These are phyloP conservation scores for Hypomesus transpacificus DNA, from an alignment of 2,113 vertebrate species.

Conservation along the genomic window DNA sequence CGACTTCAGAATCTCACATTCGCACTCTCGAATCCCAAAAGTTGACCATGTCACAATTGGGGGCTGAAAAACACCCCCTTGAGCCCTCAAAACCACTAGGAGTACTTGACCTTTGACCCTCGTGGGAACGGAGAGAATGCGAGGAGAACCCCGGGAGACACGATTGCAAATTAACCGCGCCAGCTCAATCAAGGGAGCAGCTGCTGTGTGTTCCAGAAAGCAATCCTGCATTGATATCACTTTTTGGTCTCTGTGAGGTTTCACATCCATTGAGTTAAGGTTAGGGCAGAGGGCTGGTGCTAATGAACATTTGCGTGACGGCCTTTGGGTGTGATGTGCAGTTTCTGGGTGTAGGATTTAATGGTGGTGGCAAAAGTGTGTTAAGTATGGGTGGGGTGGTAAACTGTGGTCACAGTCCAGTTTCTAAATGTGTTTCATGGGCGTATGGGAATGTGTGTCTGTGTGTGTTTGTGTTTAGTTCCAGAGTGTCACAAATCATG, in stretches of 20 bases:
- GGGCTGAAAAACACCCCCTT: conserved; percentile 37
- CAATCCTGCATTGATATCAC: background rate
- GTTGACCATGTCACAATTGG: conserved; percentile 46
- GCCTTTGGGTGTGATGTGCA: background rate
- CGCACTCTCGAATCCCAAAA: conserved; percentile 43
- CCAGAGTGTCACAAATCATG: conserved; percentile 18
- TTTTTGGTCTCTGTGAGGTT: conserved; percentile 9
- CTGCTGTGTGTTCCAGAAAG: conserved; percentile 4
- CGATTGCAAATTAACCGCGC: conserved; percentile 38
- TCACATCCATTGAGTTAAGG: conserved; percentile 4
- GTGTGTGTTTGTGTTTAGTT: conserved; percentile 10
- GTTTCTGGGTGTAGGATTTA: background rate
- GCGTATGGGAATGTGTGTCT: conserved; percentile 13
- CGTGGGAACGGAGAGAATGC: conserved; percentile 37
- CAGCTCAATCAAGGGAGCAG: conserved; percentile 24
- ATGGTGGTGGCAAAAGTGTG: background rate
- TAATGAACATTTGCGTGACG: conserved; percentile 11
- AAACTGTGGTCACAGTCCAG: conserved; percentile 12
- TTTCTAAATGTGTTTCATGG: background rate
- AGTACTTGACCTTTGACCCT: conserved; percentile 57
- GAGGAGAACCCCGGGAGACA: conserved; percentile 23
- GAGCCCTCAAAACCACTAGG: conserved; percentile 45
- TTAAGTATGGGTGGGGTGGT: conserved; percentile 14
- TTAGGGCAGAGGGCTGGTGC: conserved; percentile 11
- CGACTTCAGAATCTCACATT: conserved; percentile 45